These are phyloP conservation scores for Plusia festucae DNA, from an alignment of 2,888 invertebrate species.

Conservation along the genomic window DNA sequence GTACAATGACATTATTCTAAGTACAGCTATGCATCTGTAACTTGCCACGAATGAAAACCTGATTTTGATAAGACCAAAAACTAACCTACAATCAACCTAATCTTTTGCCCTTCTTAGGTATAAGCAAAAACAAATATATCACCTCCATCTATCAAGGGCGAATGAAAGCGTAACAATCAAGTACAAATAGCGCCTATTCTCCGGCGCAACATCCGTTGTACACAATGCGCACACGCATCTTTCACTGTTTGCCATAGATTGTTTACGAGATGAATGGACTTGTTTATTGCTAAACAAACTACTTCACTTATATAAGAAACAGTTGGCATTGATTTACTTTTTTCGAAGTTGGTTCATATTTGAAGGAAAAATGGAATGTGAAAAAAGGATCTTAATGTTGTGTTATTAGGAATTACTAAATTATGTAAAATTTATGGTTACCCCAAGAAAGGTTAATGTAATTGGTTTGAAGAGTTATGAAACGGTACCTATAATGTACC, in stretches of 20 bases:
- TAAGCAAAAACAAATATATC: background rate
- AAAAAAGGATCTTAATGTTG: no score
- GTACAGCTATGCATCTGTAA: no score
- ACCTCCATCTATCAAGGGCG: conserved; percentile 16
- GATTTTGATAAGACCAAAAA: no score
- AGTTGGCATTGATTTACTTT: conserved; percentile 11
- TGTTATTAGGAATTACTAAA: no score
- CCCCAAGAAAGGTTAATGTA: no score
- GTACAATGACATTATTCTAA: no score
- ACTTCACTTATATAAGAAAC: conserved; percentile 18
- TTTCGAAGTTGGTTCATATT: background rate
- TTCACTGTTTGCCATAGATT: conserved; percentile 24
- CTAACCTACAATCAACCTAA: no score
- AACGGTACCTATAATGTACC: no score
- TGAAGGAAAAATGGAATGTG: background rate
- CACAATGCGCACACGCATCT: conserved; percentile 39
- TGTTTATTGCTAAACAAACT: conserved; percentile 20
- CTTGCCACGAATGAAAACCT: no score
- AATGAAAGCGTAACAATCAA: conserved; percentile 38
- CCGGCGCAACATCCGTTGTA: conserved; percentile 41
- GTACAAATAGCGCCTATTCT: conserved; percentile 32
- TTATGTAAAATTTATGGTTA: no score
- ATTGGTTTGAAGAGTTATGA: no score
- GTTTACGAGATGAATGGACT: conserved; percentile 33
- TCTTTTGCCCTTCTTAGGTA: background rate